Conservation (phyloP, 2,888 invertebrate genomes). For the Hemistola chrysoprasaria region DNA sequence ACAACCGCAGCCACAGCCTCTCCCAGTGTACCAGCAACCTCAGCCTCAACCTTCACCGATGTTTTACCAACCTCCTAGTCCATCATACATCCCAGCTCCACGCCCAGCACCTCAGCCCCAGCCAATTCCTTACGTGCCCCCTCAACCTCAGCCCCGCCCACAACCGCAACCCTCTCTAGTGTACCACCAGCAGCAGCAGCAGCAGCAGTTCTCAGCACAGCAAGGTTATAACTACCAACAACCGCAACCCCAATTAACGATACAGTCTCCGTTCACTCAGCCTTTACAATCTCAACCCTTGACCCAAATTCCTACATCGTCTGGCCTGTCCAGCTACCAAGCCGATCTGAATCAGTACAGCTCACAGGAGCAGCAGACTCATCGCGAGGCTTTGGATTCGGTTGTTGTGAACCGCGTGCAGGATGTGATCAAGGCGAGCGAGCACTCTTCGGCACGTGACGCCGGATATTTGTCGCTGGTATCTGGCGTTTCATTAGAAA, state of each 20-base stretch:
- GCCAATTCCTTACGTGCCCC: slow-evolving; percentile 28
- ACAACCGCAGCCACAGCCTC: slow-evolving; percentile 21
- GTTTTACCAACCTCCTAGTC: slow-evolving; percentile 23
- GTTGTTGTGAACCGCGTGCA: slow-evolving; percentile 61
- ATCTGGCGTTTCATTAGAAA: slow-evolving; percentile 67
- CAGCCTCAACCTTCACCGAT: slow-evolving; percentile 28
- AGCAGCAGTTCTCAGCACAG: slow-evolving; percentile 34
- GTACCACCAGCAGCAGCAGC: slow-evolving; percentile 33
- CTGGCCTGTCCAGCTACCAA: slow-evolving; percentile 60
- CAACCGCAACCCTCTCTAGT: slow-evolving; percentile 24
- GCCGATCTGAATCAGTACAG: slow-evolving; percentile 65
- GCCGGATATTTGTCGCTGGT: slow-evolving; percentile 66
- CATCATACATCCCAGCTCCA: slow-evolving; percentile 22
- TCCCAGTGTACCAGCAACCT: slow-evolving; percentile 21
- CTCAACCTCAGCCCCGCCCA: slow-evolving; percentile 31
- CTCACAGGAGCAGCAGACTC: slow-evolving; percentile 40
- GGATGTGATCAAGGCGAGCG: slow-evolving; percentile 64
- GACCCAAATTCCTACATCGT: slow-evolving; percentile 30
- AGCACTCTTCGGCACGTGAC: slow-evolving; percentile 63
- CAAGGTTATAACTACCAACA: slow-evolving; percentile 31
- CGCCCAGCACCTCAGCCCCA: slow-evolving; percentile 30
- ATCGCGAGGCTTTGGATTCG: slow-evolving; percentile 60
- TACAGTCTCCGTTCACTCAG: slow-evolving; percentile 26
- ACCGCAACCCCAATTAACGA: slow-evolving; percentile 31
- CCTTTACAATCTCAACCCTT: slow-evolving; percentile 45